Evolutionary conservation across 2,797 vertebrate genomes (phyloP).

Genomic region (Coreius guichenoti): DNA sequence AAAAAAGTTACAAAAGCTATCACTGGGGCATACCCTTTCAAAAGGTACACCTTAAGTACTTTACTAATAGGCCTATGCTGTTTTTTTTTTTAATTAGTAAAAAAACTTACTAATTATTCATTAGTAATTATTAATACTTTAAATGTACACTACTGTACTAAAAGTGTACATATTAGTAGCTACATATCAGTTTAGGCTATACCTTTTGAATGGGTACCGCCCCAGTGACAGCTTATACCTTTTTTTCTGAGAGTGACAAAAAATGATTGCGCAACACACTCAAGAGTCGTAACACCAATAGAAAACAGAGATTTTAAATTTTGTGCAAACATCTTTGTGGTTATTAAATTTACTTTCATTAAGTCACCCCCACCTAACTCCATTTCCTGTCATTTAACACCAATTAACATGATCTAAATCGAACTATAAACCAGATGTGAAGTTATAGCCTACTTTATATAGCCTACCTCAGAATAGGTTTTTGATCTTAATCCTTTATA

Average conservation of each 20-base stretch:
- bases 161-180: not conserved
- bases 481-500: not conserved
- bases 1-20: not conserved
- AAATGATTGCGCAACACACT: not conserved
- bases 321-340: not conserved
- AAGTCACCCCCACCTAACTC: not conserved
- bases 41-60: not conserved
- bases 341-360: not conserved
- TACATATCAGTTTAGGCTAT: not conserved
- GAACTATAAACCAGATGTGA: not conserved
- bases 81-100: not conserved
- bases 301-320: no score
- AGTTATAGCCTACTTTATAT: not conserved
- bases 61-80: not conserved
- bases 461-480: not conserved
- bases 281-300: not conserved
- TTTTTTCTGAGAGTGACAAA: not conserved
- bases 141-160: not conserved
- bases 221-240: not conserved
- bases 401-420: not conserved
- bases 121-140: not conserved
- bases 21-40: not conserved
- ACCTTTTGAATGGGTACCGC: not conserved
- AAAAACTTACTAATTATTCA: no score
- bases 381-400: not conserved